Percentiles rank a stretch among this genome's conserved stretches.
phyloP scores from a whole-genome alignment of 2,888 invertebrate species.

The Scaeva pyrastri region DNA sequence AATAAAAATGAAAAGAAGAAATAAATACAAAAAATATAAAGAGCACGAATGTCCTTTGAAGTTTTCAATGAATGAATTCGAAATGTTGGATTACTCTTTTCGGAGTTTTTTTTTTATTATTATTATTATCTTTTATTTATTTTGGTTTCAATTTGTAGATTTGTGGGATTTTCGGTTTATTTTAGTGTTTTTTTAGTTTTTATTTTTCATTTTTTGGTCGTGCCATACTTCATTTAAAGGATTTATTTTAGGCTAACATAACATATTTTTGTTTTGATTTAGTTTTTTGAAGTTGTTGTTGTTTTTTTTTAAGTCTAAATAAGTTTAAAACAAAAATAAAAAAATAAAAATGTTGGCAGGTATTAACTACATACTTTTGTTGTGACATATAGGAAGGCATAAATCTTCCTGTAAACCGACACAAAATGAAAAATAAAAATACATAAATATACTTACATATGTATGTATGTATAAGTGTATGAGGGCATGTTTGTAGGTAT shows the following conservation, averaged over 20 bases:
- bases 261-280: slow-evolving; percentile 2
- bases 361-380: slow-evolving; percentile 9
- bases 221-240: slow-evolving; percentile 7
- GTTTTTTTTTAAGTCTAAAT: too few relatives aligned
- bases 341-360: slow-evolving; percentile 18
- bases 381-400: slow-evolving; percentile 23
- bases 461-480: background rate
- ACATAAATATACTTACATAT: background rate
- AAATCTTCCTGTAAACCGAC: slow-evolving; percentile 9
- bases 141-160: slow-evolving; percentile 27
- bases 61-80: slow-evolving; percentile 40
- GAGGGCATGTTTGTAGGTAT: too few relatives aligned
- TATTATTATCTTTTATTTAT: background rate
- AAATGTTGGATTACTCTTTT: slow-evolving; percentile 28
- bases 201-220: too few relatives aligned
- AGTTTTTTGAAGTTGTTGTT: slow-evolving; percentile 3
- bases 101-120: slow-evolving; percentile 8
- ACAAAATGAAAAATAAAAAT: background rate
- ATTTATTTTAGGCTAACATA: slow-evolving; percentile 1
- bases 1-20: background rate
- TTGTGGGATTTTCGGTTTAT: slow-evolving; percentile 44
- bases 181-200: slow-evolving; percentile 14
- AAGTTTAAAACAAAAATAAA: slow-evolving; percentile 10
- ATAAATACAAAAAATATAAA: background rate
- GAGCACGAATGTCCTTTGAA: slow-evolving; percentile 34